Percentiles rank a stretch among this genome's conserved stretches.
Evolutionary conservation across 2,888 invertebrate species (phyloP).

Genomic region (Leistus spinibarbis): DNA sequence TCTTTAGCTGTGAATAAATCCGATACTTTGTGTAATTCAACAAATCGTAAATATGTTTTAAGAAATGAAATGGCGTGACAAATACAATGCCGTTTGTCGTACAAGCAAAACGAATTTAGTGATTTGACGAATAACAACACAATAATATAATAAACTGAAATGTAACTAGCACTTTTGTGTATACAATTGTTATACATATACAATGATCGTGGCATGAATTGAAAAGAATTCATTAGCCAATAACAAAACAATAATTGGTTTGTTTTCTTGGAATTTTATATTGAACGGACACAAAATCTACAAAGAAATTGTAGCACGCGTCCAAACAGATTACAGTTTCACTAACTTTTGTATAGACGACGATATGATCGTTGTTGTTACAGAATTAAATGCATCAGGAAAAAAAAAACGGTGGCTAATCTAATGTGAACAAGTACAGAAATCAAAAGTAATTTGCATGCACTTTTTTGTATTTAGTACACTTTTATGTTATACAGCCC

Average conservation of each 20-base stretch:
- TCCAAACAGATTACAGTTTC: background rate
- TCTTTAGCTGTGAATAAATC: too few relatives aligned
- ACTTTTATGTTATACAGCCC: background rate
- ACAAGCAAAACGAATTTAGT: background rate
- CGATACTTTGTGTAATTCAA: background rate
- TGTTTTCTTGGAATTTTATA: background rate
- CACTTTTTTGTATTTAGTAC: background rate
- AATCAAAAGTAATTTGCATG: background rate
- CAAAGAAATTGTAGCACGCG: background rate
- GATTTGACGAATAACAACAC: background rate
- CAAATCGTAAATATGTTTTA: background rate
- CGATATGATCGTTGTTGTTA: background rate
- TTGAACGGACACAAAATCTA: background rate
- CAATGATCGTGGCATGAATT: too few relatives aligned
- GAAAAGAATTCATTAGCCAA: background rate
- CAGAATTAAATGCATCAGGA: background rate
- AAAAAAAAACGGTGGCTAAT: background rate
- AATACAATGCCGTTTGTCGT: background rate
- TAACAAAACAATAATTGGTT: background rate
- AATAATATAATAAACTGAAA: background rate
- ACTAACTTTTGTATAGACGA: background rate
- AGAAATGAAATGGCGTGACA: background rate
- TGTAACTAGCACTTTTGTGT: background rate
- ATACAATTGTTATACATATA: too few relatives aligned
- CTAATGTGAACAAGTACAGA: background rate